These are phyloP conservation scores for Rhyacophila brunnea DNA, from an alignment of 1,140 invertebrate genomes.

Conservation along the genomic window DNA sequence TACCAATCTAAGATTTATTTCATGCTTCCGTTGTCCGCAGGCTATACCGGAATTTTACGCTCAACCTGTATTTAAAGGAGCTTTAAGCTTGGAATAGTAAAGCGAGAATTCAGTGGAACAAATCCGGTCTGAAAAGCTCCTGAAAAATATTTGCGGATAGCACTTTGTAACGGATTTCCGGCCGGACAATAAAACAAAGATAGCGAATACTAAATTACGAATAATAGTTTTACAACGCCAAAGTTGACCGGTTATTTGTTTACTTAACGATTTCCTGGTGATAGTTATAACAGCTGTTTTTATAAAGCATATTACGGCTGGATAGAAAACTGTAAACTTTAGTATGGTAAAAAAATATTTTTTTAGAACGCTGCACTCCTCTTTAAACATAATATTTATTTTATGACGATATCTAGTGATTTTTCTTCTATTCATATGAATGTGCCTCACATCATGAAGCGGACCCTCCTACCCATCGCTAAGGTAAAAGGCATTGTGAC, in stretches of 20 bases:
- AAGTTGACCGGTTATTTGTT: neutral
- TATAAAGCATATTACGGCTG: no score
- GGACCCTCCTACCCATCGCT: no score
- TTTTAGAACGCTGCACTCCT: no score
- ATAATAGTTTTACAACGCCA: constrained; percentile 15
- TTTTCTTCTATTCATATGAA: no score
- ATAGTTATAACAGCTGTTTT: no score
- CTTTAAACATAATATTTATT: no score
- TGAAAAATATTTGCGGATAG: constrained; percentile 31
- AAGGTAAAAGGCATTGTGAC: no score
- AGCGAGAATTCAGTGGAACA: neutral
- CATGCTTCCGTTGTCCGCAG: neutral
- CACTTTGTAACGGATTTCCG: constrained; percentile 27
- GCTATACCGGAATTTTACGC: neutral
- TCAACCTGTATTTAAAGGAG: neutral
- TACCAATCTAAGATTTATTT: neutral
- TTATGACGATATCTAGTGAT: no score
- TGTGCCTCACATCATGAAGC: no score
- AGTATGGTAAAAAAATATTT: no score
- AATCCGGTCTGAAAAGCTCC: constrained; percentile 22
- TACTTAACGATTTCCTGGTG: no score
- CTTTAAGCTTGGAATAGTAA: neutral
- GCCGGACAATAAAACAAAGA: constrained; percentile 24
- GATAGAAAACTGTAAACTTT: no score
- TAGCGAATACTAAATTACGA: constrained; percentile 15